Evolutionary conservation across 2,113 vertebrate species (phyloP).

Genomic region (Kobus ellipsiprymnus): DNA sequence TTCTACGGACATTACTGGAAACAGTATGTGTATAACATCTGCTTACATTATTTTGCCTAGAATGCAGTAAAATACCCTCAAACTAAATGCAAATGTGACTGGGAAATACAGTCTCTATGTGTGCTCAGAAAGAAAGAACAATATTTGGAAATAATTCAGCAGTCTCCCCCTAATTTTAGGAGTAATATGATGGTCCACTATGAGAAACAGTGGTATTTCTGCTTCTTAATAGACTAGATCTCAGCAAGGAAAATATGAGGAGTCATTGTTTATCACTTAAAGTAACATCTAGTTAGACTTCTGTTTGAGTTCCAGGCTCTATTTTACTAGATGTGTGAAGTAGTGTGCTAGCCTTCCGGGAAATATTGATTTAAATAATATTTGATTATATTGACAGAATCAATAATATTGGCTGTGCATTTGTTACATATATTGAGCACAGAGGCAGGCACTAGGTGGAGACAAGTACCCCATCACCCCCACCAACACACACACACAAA

Average conservation of each 20-base stretch:
- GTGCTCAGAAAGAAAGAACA: neutral
- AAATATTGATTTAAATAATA: neutral
- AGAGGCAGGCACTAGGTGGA: neutral
- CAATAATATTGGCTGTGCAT: neutral
- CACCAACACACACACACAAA: fast-evolving
- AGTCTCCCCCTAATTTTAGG: neutral
- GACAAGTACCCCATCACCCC: no score
- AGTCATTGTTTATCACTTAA: neutral
- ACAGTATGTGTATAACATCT: neutral
- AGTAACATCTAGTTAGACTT: neutral
- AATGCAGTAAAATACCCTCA: neutral
- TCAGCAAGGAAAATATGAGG: neutral
- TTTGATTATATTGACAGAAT: neutral
- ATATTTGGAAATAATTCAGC: neutral
- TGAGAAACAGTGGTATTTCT: neutral
- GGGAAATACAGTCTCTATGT: neutral
- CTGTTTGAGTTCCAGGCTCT: neutral
- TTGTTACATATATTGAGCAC: neutral
- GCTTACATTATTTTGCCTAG: neutral
- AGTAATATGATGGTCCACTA: neutral
- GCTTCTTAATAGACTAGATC: neutral
- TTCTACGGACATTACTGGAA: neutral
- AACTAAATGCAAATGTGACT: neutral
- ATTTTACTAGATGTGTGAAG: neutral
- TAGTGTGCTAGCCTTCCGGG: neutral